A percentile compares a stretch with the other conserved stretches of the same genome.
phyloP scores from a whole-genome alignment of 2,888 invertebrate species.

The Meliscaeva auricollis region DNA sequence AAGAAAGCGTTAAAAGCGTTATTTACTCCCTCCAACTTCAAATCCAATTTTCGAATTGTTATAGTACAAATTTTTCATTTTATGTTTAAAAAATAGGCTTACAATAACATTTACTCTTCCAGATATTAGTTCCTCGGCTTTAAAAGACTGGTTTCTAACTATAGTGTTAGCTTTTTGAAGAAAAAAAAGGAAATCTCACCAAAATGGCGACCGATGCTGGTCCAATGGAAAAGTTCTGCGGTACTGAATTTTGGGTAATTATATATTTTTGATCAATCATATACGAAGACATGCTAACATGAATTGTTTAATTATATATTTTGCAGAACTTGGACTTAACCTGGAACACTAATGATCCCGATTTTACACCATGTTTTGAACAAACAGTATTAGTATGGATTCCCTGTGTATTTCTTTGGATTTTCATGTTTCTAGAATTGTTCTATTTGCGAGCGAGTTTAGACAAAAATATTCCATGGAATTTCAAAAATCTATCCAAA shows the following conservation, averaged over 20 bases:
- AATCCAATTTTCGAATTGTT: too few species aligned
- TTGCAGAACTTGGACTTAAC: conserved; percentile 90
- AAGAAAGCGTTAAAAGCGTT: too few species aligned
- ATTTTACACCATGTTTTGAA: conserved; percentile 96
- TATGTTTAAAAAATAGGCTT: too few species aligned
- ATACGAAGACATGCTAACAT: background rate
- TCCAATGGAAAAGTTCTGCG: conserved; percentile 91
- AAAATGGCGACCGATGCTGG: conserved; percentile 82
- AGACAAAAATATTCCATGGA: conserved; percentile 92
- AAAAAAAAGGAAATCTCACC: background rate
- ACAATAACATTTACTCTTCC: too few species aligned
- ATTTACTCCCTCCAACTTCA: too few species aligned
- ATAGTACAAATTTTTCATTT: too few species aligned
- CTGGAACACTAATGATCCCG: conserved; percentile 93
- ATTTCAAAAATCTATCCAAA: conserved; percentile 89
- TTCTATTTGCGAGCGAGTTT: conserved; percentile 91
- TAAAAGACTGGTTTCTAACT: too few species aligned
- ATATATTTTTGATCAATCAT: background rate
- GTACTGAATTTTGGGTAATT: conserved; percentile 91
- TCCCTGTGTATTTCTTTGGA: conserved; percentile 94
- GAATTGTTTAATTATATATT: conserved; percentile 53
- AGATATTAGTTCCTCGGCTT: too few species aligned
- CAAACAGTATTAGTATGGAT: conserved; percentile 95
- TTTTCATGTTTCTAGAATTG: conserved; percentile 89
- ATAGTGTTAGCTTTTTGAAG: too few species aligned